Evolutionary conservation across 2,797 vertebrate species (phyloP).

Genomic region (Odontamblyopus rebecca): DNA sequence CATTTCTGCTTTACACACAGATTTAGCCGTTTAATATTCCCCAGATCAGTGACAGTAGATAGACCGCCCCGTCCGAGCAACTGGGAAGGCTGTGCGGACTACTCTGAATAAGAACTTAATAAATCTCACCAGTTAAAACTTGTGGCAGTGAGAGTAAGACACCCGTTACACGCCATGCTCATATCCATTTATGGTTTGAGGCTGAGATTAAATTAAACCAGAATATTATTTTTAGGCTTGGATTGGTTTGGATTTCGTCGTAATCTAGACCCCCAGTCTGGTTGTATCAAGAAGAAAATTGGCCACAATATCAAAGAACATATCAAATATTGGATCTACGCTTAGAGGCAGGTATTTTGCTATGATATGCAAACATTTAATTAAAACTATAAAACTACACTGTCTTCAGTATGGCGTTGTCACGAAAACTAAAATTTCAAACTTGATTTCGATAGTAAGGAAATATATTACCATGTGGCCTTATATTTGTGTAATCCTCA

Average conservation of each 20-base stretch:
- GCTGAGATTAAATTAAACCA: conserved; percentile 1
- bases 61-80: conserved; percentile 21
- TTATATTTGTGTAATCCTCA: too few relatives aligned
- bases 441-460: too few relatives aligned
- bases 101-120: conserved; percentile 47
- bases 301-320: background rate
- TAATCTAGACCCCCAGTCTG: background rate
- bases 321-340: background rate
- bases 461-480: too few relatives aligned
- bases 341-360: background rate
- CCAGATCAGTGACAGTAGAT: conserved; percentile 62
- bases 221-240: background rate
- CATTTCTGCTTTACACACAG: conserved; percentile 69
- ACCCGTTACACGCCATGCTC: background rate
- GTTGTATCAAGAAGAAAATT: background rate
- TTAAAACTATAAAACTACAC: background rate
- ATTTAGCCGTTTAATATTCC: conserved; percentile 73
- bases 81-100: conserved; percentile 20
- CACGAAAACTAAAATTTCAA: too few relatives aligned
- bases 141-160: background rate
- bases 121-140: conserved; percentile 15
- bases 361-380: background rate
- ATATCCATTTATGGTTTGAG: conserved; percentile 1
- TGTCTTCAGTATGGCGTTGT: background rate
- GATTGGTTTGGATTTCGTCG: background rate